Percentiles rank a stretch among this genome's conserved stretches.
Conservation (phyloP, 1,140 invertebrate genomes). For the Nilaparvata lugens region DNA sequence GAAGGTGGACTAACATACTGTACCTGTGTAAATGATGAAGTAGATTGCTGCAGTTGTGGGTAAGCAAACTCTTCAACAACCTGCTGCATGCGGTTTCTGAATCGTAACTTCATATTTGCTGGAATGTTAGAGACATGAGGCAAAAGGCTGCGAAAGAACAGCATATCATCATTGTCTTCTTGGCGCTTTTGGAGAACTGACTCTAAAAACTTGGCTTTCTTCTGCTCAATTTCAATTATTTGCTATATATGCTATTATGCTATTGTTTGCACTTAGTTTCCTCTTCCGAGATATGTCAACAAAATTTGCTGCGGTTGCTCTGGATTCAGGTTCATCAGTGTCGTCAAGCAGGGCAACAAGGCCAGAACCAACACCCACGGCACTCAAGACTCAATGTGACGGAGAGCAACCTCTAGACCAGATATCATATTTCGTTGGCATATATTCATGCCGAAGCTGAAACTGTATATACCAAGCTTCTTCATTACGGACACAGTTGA, state of each 20-base stretch:
- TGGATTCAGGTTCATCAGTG: too few relatives aligned
- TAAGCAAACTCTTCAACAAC: constrained; percentile 17
- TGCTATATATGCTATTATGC: neutral
- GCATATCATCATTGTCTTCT: constrained; percentile 10
- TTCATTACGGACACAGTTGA: too few relatives aligned
- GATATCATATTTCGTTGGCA: too few relatives aligned
- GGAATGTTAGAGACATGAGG: constrained; percentile 11
- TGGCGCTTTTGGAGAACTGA: constrained; percentile 1
- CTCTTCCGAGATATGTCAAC: neutral
- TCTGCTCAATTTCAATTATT: constrained; percentile 5
- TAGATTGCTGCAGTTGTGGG: neutral
- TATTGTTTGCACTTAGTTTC: neutral
- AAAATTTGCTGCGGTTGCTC: too few relatives aligned
- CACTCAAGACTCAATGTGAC: too few relatives aligned
- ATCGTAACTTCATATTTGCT: constrained; percentile 4
- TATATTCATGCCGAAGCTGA: too few relatives aligned
- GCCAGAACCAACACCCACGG: too few relatives aligned
- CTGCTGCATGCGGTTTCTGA: constrained; percentile 11
- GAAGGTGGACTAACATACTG: neutral
- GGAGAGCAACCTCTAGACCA: too few relatives aligned
- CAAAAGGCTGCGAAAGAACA: constrained; percentile 12
- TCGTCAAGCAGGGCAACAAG: too few relatives aligned
- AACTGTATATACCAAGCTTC: too few relatives aligned
- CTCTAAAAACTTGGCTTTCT: constrained; percentile 3
- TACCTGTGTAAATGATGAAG: constrained; percentile 4